These are phyloP conservation scores for Sceloporus tristichus DNA, from an alignment of 2,113 vertebrate genomes.

Conservation along the genomic window DNA sequence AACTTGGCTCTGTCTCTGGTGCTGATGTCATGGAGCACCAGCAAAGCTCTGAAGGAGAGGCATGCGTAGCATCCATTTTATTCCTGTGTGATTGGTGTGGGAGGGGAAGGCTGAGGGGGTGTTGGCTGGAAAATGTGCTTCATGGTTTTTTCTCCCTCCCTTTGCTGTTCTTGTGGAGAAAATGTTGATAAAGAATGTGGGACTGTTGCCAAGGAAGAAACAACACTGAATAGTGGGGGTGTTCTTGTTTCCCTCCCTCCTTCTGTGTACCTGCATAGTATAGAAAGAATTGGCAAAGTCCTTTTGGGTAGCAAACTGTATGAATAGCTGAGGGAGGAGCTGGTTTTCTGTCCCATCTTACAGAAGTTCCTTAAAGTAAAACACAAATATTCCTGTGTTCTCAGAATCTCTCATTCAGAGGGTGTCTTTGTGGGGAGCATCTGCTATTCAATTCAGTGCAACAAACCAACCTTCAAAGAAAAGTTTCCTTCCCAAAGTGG, in stretches of 20 bases:
- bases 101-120: constrained; percentile 31
- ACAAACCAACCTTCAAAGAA: not conserved
- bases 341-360: not conserved
- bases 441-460: not conserved
- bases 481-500: not conserved
- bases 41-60: constrained; percentile 49
- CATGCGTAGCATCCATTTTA: constrained; percentile 55
- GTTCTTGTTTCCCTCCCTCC: not conserved
- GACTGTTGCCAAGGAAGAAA: constrained; percentile 50
- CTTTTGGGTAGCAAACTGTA: not conserved
- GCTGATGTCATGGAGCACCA: constrained; percentile 73
- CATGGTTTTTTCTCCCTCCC: constrained; percentile 54
- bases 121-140: constrained; percentile 69
- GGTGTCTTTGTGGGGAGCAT: not conserved
- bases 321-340: not conserved
- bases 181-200: constrained; percentile 51
- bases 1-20: constrained; percentile 64
- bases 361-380: not conserved
- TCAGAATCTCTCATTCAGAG: not conserved
- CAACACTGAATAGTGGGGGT: constrained; percentile 4
- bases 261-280: not conserved
- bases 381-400: not conserved
- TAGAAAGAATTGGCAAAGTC: not conserved
- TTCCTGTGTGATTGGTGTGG: constrained; percentile 52
- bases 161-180: constrained; percentile 47